Conservation (phyloP, 1,140 invertebrate species). For the Apis dorsata region DNA sequence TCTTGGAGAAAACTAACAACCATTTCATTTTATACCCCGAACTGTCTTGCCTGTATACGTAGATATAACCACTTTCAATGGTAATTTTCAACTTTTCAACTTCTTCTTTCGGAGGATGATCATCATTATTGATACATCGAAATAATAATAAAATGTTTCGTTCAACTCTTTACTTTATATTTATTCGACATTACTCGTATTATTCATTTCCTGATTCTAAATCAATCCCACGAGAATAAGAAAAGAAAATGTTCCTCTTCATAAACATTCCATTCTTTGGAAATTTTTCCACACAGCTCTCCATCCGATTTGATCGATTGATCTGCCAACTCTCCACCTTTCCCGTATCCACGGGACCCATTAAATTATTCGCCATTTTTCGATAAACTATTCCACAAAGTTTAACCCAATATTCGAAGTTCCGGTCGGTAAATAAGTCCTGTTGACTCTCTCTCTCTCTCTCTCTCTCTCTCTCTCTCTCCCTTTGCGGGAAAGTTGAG, state of each 20-base stretch:
- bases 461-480: accelerated
- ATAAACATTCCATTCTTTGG: neutral
- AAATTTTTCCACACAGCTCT: neutral
- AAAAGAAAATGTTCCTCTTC: neutral
- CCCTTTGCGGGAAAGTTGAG: no score
- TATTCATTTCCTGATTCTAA: no score
- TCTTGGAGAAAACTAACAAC: neutral
- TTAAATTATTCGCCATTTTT: neutral
- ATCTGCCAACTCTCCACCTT: neutral
- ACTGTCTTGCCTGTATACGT: neutral
- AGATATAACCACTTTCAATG: neutral
- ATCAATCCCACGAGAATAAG: neutral
- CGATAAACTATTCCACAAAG: neutral
- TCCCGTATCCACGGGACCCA: neutral
- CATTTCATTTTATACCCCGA: neutral
- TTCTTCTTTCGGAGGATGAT: neutral
- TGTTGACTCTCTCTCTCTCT: no score
- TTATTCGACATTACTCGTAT: no score
- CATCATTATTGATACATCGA: no score
- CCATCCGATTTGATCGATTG: neutral
- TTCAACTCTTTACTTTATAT: no score
- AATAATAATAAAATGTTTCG: no score
- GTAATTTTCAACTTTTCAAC: neutral
- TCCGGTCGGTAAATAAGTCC: no score
- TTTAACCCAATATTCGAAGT: no score